Conservation (phyloP, 2,113 vertebrate species). For the Cavia porcellus region DNA sequence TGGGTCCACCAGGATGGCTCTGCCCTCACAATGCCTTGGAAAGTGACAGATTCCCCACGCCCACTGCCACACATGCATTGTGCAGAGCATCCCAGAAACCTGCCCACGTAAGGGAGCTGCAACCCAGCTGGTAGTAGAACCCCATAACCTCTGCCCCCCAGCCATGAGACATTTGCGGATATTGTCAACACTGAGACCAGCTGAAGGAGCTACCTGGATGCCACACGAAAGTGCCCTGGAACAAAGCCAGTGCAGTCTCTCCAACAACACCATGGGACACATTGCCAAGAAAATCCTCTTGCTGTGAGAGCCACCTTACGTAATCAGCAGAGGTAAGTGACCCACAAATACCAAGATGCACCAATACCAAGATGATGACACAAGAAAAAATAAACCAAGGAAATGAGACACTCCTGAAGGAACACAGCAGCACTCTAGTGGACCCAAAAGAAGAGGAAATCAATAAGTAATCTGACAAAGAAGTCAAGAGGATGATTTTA, state of each 20-base stretch:
- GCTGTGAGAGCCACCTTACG: neutral
- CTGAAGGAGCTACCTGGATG: neutral
- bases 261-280: neutral
- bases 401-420: neutral
- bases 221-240: neutral
- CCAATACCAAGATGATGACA: neutral
- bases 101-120: neutral
- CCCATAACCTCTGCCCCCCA: neutral
- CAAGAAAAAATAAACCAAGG: neutral
- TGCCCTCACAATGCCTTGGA: neutral
- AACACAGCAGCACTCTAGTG: neutral
- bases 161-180: neutral
- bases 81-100: neutral
- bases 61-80: neutral
- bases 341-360: neutral
- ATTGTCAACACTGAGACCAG: neutral
- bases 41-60: neutral
- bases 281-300: neutral
- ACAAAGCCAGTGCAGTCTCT: neutral
- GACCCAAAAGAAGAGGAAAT: neutral
- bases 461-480: neutral
- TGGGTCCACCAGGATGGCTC: neutral
- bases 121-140: neutral
- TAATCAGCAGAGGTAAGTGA: neutral
- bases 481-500: neutral